A percentile compares a stretch with the other conserved stretches of the same genome.
Evolutionary conservation across 2,797 vertebrate species (phyloP).

Genomic region (Helarctos malayanus): DNA sequence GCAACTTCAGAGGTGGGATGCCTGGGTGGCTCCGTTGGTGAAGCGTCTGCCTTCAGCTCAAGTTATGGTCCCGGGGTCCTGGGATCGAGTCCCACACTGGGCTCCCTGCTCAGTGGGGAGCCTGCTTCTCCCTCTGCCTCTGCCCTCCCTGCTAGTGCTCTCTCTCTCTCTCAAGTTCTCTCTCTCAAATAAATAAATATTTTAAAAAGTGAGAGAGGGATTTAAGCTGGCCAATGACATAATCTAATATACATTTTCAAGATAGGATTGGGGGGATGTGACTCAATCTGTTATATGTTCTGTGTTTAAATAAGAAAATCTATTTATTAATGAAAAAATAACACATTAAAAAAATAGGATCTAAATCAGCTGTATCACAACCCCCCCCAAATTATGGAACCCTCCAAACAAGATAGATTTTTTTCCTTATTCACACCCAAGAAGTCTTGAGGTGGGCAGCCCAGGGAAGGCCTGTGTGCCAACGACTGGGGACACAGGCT

Average conservation of each 20-base stretch:
- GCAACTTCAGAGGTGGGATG: background rate
- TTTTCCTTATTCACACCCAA: background rate
- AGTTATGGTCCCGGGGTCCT: background rate
- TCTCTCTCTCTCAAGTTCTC: background rate
- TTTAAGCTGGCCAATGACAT: too few species aligned
- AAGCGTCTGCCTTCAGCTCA: background rate
- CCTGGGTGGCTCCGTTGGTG: background rate
- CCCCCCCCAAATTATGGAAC: background rate
- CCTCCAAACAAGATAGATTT: background rate
- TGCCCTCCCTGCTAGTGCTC: background rate
- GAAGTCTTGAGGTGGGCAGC: background rate
- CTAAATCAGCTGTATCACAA: background rate
- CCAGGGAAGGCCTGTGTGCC: background rate
- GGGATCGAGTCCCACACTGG: too few species aligned
- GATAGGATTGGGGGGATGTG: background rate
- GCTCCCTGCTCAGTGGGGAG: too few species aligned
- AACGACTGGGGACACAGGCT: background rate
- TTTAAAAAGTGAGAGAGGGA: background rate
- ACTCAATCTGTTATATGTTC: background rate
- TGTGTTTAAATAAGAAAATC: background rate
- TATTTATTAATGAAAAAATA: constrained; percentile 20
- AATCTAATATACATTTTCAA: constrained; percentile 18
- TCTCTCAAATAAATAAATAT: background rate
- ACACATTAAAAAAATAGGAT: background rate
- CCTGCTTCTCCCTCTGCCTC: background rate